Evolutionary conservation across 2,113 vertebrate genomes (phyloP), one percentile per base, ranked within the genome.

Genomic region (Pluvianellus socialis): DNA sequence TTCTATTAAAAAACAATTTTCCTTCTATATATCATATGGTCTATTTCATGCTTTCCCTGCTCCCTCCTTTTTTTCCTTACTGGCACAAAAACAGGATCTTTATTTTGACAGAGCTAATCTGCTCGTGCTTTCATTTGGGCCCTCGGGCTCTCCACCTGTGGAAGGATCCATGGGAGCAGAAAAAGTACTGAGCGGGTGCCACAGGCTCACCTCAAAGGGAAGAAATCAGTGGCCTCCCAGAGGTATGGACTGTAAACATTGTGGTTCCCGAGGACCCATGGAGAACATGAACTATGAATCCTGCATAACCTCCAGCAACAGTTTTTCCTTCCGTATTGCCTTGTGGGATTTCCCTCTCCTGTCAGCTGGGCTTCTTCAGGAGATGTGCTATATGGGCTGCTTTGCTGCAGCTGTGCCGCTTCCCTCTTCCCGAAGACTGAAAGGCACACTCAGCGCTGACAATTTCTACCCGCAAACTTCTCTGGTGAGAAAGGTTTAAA

Each of bases 81-180:
- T 95, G 96, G 94, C 83, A 92, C 15, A 11, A 94, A 96, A 91
- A 8, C 66, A 73, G 86, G 74, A 76, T 92, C 88, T 86, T 92
- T 95, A 72, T 94, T 97, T 96, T 97, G 90, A 96, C 93, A 95
- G 80, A 92, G 55, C 55, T 95, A 89, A 97, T 96, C 92, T 1
- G 1, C 74, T 94, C 62, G 12, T 92, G 73, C 88, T 92, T 96
- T 96, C 86, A 20, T 65, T 90, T 0, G 16, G 92, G 86, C 89
- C 94, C 80, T 93, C 33, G 4, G 94, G 95, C 92, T 95, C 63
- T 38, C 66, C 94, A 96, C 86, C 91, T 96, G 94, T 90, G 81
- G 56, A 91, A 91, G 68, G 86, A 94, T 94, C 91, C 73, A 52
- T 63, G 50, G 56, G 49, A 94, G 77, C 63, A 74, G 70, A 56